phyloP scores from a whole-genome alignment of 2,797 vertebrate genomes.

The Spinibarbus caldwelli region DNA sequence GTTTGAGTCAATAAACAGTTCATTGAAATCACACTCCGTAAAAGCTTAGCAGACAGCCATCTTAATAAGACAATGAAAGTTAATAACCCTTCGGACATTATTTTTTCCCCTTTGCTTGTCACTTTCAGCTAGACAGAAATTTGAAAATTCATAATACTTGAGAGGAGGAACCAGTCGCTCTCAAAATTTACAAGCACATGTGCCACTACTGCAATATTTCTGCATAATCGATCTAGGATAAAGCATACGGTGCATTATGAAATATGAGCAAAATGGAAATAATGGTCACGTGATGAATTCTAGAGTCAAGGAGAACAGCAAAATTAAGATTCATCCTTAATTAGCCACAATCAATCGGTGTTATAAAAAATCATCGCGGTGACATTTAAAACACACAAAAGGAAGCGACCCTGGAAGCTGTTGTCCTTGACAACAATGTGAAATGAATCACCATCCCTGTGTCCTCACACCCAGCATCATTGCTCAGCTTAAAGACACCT shows the following conservation, averaged over 20 bases:
- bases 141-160: conserved; percentile 50
- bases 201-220: conserved; percentile 20
- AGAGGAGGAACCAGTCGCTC: conserved; percentile 7
- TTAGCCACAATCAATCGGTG: conserved; percentile 57
- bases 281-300: conserved; percentile 25
- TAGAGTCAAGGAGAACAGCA: conserved; percentile 40
- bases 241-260: conserved; percentile 29
- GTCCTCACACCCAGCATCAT: conserved; percentile 19
- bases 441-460: conserved; percentile 8
- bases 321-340: conserved; percentile 52
- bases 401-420: conserved; percentile 1
- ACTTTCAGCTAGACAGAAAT: conserved; percentile 43
- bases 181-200: conserved; percentile 52
- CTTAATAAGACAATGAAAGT: conserved; percentile 51
- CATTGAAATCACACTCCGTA: conserved; percentile 34
- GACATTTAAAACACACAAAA: conserved; percentile 21
- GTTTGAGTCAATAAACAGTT: conserved; percentile 64
- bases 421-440: conserved; percentile 47
- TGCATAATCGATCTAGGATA: conserved; percentile 15
- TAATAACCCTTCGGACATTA: conserved; percentile 44
- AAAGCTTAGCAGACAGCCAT: conserved; percentile 34
- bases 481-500: conserved; percentile 39
- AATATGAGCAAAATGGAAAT: conserved; percentile 27
- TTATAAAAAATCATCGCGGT: conserved; percentile 59
- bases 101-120: conserved; percentile 50